Evolutionary conservation across 2,888 invertebrate genomes (phyloP).

Genomic region (Leptothorax acervorum): DNA sequence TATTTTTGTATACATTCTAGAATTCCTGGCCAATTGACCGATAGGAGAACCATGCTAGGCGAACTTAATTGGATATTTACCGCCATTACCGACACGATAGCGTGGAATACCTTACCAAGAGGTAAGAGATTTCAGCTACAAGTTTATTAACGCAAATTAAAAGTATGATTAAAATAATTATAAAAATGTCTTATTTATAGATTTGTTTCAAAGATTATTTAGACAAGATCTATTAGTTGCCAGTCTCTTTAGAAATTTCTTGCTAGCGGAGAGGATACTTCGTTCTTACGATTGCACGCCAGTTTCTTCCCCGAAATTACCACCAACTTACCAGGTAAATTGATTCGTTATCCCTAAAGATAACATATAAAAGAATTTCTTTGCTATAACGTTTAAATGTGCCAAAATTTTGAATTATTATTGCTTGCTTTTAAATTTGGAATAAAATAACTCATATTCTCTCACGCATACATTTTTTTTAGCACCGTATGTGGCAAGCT

Average conservation of each 20-base stretch:
- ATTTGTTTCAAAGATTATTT: constrained; percentile 98
- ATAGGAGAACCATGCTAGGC: constrained; percentile 98
- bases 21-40: constrained; percentile 97
- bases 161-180: neutral
- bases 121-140: constrained; percentile 85
- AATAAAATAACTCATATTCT: constrained; percentile 2
- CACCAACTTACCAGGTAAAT: constrained; percentile 92
- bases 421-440: neutral
- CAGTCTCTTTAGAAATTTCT: constrained; percentile 98
- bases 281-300: constrained; percentile 98
- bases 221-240: constrained; percentile 99
- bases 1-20: constrained; percentile 84
- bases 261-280: constrained; percentile 98
- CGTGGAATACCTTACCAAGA: constrained; percentile 98
- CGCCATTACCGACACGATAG: constrained; percentile 99
- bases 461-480: constrained; percentile 11
- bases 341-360: neutral
- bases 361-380: neutral
- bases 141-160: neutral
- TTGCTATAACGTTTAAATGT: neutral
- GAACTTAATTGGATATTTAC: constrained; percentile 99
- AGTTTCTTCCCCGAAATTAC: constrained; percentile 96
- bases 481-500: constrained; percentile 97
- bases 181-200: constrained; percentile 85
- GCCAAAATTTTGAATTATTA: neutral